Evolutionary conservation across 2,113 vertebrate genomes (phyloP), one percentile per base, ranked within the genome.

Genomic region (Oncorhynchus kisutch): DNA sequence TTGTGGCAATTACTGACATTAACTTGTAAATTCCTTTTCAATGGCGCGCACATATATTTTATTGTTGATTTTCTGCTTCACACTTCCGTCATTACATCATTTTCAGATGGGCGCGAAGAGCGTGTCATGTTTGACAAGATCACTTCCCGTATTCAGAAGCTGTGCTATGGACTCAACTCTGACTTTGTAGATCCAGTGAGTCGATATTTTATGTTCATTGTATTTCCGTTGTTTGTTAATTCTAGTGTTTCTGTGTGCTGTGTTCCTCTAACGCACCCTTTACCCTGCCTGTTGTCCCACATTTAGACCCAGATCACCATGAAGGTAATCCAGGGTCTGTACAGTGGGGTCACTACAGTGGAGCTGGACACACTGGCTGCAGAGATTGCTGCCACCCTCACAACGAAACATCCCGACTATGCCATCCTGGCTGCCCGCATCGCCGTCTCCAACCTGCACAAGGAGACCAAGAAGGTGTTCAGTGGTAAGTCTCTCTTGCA

Each of bases 51-150:
- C 39, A 45, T 9, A 45, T 9, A 45, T 11, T 45, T 45, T 45
- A 11, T 45, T 45, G 9, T 11, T 45, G 39, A 45, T 11, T 45
- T 45, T 45, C 39, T 45, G 39, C 2, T 11, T 45, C 2, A 45
- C 39, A 11, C 9, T 45, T 59, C 0, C 49, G 2, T 77, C 5
- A 54, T 64, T 20, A 73, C 24, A 14, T 78, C 2, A 12, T 14
- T 86, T 82, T 72, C 82, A 99, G 97, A 97, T 91, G 97, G 97
- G 22, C 95, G 93, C 72, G 94, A 96, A 9, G 97, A 99, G 88
- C 93, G 92, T 1, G 95, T 99, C 77, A 97, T 96, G 94, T 99
- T 99, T 24, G 97, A 99, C 89, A 99, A 99, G 89, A 99, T 99
- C 85, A 99, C 97, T 0, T 98, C 95, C 2, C 94, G 97, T 34